A percentile compares a stretch with the other conserved stretches of the same genome.
Conservation (phyloP, 2,888 invertebrate genomes). For the Oxyscelio sp. region DNA sequence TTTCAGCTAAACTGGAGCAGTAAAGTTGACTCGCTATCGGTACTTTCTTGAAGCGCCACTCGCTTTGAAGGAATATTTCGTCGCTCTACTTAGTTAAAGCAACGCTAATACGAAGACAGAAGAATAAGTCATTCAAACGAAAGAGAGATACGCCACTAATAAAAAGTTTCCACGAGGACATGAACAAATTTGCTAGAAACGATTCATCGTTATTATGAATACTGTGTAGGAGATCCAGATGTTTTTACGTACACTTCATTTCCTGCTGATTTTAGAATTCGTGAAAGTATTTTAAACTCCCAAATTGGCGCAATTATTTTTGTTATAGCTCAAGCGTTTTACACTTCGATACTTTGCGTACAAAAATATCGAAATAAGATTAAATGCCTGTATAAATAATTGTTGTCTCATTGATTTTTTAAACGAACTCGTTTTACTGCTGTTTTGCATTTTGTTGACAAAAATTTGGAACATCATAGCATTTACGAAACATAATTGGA, state of each 20-base stretch:
- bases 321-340: conserved; percentile 33
- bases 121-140: too few relatives aligned
- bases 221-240: too few relatives aligned
- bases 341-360: conserved; percentile 19
- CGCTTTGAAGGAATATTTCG: conserved; percentile 84
- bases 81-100: conserved; percentile 87
- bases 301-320: conserved; percentile 72
- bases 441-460: too few relatives aligned
- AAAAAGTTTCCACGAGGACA: conserved; percentile 39
- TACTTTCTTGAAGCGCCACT: conserved; percentile 77
- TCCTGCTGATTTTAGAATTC: conserved; percentile 81
- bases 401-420: background rate
- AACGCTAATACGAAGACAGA: conserved; percentile 84
- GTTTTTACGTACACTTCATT: conserved; percentile 75
- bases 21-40: conserved; percentile 82
- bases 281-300: conserved; percentile 51
- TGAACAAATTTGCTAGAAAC: conserved; percentile 51
- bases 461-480: too few relatives aligned
- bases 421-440: too few relatives aligned
- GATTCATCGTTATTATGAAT: too few relatives aligned
- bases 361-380: conserved; percentile 3
- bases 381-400: background rate
- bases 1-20: conserved; percentile 87
- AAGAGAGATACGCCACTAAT: conserved; percentile 12
- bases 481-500: too few relatives aligned